phyloP scores from a whole-genome alignment of 2,888 invertebrate genomes.

The Stratiomys singularior region DNA sequence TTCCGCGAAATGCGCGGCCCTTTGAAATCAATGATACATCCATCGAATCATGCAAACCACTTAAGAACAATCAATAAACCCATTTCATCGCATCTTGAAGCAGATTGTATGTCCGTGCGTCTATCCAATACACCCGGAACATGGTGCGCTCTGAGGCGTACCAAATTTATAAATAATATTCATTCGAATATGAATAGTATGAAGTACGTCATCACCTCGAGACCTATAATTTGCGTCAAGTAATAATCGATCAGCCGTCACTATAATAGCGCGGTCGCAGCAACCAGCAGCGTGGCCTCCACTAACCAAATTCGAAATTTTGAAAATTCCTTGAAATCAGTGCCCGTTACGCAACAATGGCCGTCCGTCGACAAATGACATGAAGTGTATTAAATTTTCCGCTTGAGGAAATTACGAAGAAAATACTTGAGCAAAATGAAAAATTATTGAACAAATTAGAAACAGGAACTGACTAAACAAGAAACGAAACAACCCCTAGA shows the following conservation, averaged over 20 bases:
- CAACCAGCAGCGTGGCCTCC: constrained; percentile 24
- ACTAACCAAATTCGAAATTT: not conserved
- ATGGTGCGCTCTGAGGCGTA: no score
- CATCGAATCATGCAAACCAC: no score
- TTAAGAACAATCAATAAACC: no score
- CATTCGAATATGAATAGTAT: not conserved
- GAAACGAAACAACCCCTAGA: not conserved
- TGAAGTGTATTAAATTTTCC: constrained; percentile 33
- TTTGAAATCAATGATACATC: no score
- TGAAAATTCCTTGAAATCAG: constrained; percentile 20
- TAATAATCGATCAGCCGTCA: constrained; percentile 42
- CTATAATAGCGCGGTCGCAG: not conserved
- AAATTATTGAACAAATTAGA: constrained; percentile 44
- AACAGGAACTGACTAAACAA: constrained; percentile 2
- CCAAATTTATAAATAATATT: no score
- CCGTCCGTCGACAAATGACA: constrained; percentile 36
- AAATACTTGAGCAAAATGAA: constrained; percentile 1
- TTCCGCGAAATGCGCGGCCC: no score
- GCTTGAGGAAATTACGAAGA: constrained; percentile 25
- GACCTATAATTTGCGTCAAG: constrained; percentile 30
- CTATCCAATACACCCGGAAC: no score
- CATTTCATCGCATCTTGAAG: no score
- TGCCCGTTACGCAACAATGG: constrained; percentile 10
- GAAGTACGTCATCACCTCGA: constrained; percentile 33
- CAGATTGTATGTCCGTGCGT: no score